Base-by-base conservation (phyloP, 2,113 vertebrate species). In the Picathartes gymnocephalus region DNA sequence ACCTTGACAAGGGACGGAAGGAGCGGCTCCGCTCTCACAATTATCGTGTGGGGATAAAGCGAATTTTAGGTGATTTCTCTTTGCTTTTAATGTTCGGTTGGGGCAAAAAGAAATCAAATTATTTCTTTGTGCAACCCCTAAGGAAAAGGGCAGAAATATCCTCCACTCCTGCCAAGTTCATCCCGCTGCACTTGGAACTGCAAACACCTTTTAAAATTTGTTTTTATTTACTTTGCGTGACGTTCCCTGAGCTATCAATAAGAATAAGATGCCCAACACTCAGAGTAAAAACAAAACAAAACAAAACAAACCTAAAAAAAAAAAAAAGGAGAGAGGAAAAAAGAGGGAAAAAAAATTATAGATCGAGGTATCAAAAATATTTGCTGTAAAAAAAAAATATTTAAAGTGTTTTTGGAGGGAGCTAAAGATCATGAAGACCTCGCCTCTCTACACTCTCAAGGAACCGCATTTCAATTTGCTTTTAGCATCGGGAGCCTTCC, bases 21-120 rank as follows among this genome's bases (percentile, higher is more conserved):
- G 39, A 45, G 22, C 11, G 5, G 6, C 4, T 5, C 25, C 39
- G 3, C 22, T 25, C 21, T 13, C 30, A 4, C 42, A 21, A 3
- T 14, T 33, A 3, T 0, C 8, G 3, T 3, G n/a, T 3, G 4
- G 5, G 5, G 14, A 44, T 15, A 91, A 58, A 39, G 21, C 1
- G 10, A 56, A 48, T 37, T 86, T 57, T 80, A 14, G 33, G 11
- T 27, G 33, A 50, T 62, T 81, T 54, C n/a, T 33, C 14, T 90
- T 73, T 17, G 15, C 2, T 74, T 78, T 84, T 39, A 25, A 7
- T 54, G 24, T 33, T 73, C 11, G 6, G 9, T 28, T 8, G 47
- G 24, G 20, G 15, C 10, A 7, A 24, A 77, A 76, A n/a, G n/a
- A 68, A 33, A 23, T 57, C 47, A 42, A 70, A 14, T 0, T 3